These are phyloP conservation scores for Dasyprocta punctata DNA, from an alignment of 2,113 vertebrate species.

Conservation along the genomic window DNA sequence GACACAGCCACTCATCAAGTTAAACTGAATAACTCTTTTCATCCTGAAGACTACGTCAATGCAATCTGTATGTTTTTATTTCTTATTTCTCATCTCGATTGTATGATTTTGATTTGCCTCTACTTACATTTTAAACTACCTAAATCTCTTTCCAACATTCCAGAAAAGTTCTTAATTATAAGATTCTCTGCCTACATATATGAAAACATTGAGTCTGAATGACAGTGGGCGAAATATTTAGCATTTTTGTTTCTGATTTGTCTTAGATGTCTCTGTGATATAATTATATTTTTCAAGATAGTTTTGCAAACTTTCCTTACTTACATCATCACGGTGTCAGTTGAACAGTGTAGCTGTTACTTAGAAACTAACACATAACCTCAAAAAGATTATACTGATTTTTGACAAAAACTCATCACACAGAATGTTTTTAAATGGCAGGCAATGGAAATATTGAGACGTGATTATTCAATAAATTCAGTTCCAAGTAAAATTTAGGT, in stretches of 20 bases:
- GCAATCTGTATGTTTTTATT: slow-evolving; percentile 26
- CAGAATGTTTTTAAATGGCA: neutral
- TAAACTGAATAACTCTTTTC: slow-evolving; percentile 62
- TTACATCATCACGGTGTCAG: neutral
- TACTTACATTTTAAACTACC: slow-evolving; percentile 23
- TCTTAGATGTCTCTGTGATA: neutral
- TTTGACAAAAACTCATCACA: neutral
- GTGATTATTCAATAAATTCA: neutral
- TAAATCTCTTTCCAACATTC: slow-evolving; percentile 23
- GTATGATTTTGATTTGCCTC: neutral
- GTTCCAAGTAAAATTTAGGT: slow-evolving; percentile 24
- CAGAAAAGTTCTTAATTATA: slow-evolving; percentile 19
- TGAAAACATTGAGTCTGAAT: slow-evolving; percentile 43
- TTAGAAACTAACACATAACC: neutral
- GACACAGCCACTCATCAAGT: slow-evolving; percentile 24
- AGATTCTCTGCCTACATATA: neutral
- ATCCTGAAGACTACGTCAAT: slow-evolving; percentile 8
- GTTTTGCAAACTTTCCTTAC: neutral
- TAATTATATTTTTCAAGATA: slow-evolving; percentile 9
- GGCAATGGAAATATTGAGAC: slow-evolving; percentile 13
- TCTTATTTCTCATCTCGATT: slow-evolving; percentile 43
- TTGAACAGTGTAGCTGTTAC: neutral
- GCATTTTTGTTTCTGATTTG: neutral
- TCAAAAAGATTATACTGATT: neutral
- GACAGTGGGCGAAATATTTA: neutral